phyloP scores from a whole-genome alignment of 2,888 invertebrate species.

The Choristoneura rosaceana region DNA sequence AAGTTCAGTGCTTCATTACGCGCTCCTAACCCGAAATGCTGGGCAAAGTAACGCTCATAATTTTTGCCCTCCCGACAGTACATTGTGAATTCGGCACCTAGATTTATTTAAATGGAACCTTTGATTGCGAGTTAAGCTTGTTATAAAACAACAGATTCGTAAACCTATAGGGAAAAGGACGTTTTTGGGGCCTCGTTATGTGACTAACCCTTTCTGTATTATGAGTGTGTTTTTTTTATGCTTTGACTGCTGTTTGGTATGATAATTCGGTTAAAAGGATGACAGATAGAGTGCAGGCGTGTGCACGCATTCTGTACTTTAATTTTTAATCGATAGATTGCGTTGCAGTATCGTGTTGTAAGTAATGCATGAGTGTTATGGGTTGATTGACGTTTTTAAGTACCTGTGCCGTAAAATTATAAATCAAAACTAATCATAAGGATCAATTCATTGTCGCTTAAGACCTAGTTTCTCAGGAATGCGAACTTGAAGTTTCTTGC shows the following conservation, averaged over 20 bases:
- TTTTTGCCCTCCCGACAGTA: conserved; percentile 59
- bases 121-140: conserved; percentile 78
- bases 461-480: too few relatives aligned
- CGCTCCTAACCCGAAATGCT: conserved; percentile 66
- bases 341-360: conserved; percentile 9
- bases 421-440: too few relatives aligned
- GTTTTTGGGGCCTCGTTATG: conserved; percentile 43
- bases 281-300: conserved; percentile 65
- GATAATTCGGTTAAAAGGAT: conserved; percentile 80
- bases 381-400: too few relatives aligned
- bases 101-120: conserved; percentile 81
- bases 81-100: conserved; percentile 74
- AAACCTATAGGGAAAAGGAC: conserved; percentile 35
- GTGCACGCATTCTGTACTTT: conserved; percentile 71
- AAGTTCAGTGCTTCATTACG: conserved; percentile 81
- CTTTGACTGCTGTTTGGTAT: conserved; percentile 79
- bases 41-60: conserved; percentile 64
- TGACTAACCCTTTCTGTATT: conserved; percentile 73
- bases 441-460: too few relatives aligned
- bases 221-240: conserved; percentile 77
- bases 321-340: conserved; percentile 54
- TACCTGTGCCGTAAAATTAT: too few relatives aligned
- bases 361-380: neutral
- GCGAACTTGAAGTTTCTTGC: too few relatives aligned
- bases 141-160: conserved; percentile 49